Evolutionary conservation across 1,140 invertebrate genomes (phyloP), one percentile per base, ranked within the genome.

Genomic region (Bradysia coprophila): DNA sequence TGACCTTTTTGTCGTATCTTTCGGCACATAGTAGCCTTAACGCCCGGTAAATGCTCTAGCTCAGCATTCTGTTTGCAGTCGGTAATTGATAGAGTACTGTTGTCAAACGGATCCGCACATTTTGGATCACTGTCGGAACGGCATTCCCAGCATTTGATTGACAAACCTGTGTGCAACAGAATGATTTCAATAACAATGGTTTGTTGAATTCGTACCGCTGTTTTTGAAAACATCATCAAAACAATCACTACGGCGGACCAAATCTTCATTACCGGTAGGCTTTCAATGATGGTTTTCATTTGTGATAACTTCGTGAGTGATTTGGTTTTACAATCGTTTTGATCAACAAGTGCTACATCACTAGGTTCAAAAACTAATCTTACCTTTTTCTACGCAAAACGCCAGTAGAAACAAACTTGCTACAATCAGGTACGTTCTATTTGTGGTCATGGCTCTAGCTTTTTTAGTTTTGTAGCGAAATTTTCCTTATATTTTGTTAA

Each of bases 111-210:
- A 67, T 93, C 88, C 1, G 77, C 76, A 60, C 89, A 93, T 65
- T 88, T 85, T 9, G 85, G 83, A 67, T 94, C 89, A 39, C 73
- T 73, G 55, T 84, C 81, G 2, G 86, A 91, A 50, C 86, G 74
- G 48, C 90, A 93, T 18, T 77, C 78, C 87, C 87, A 94, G 54
- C 90, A 93, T 71, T 91, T 91, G 28, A 93, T 91, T 43, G n/a
- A 38, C 3, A 38, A 11, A 11, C 36, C 36, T 38, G 13, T 34
- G n/a, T 34, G 13, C n/a, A 13, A 28, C 24, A 13, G 13, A 28
- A 28, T 28, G 13, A 28, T 28, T 28, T 28, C 6, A 28, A 28
- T 28, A 28, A 28, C 13, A 8, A 28, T 8, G 6, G 6, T 8
- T 28, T 28, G 6, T 8, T 8, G 13, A 28, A 28, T 13, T 13